These are phyloP conservation scores for Morinoia aosen DNA, from an alignment of 2,888 invertebrate species.

Conservation along the genomic window DNA sequence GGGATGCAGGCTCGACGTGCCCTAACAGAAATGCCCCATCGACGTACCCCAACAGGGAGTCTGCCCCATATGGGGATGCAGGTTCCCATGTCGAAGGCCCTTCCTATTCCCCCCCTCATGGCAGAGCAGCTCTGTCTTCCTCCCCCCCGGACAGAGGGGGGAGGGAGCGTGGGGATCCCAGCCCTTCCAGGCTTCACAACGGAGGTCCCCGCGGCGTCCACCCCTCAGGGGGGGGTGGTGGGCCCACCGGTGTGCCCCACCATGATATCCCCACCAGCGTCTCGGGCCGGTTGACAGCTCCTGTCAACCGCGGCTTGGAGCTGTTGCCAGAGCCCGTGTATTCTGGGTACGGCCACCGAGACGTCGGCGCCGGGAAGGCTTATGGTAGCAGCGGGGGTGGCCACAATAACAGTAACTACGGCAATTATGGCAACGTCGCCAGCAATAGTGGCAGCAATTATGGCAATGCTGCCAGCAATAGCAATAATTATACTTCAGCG, in stretches of 20 bases:
- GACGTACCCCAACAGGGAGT: background rate
- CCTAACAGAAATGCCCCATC: background rate
- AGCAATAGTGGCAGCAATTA: background rate
- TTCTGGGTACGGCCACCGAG: background rate
- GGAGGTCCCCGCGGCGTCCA: background rate
- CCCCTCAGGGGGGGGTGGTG: background rate
- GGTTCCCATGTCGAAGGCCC: background rate
- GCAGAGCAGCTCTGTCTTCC: conserved; percentile 8
- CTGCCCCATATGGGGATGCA: background rate
- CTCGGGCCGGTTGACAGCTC: background rate
- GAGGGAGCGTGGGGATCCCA: conserved; percentile 23
- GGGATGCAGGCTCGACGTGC: background rate
- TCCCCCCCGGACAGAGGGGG: conserved; percentile 46
- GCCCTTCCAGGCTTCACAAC: background rate
- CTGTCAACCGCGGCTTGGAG: background rate
- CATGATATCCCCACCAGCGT: background rate
- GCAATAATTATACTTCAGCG: background rate
- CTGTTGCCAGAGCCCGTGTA: background rate
- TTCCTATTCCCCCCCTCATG: background rate
- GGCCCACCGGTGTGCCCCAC: background rate
- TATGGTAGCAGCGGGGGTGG: background rate
- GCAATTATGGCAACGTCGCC: background rate
- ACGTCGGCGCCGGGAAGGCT: background rate
- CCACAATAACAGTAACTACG: background rate
- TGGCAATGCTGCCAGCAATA: too few relatives aligned